Conservation (phyloP, 2,797 vertebrate genomes). For the Salmo trutta region DNA sequence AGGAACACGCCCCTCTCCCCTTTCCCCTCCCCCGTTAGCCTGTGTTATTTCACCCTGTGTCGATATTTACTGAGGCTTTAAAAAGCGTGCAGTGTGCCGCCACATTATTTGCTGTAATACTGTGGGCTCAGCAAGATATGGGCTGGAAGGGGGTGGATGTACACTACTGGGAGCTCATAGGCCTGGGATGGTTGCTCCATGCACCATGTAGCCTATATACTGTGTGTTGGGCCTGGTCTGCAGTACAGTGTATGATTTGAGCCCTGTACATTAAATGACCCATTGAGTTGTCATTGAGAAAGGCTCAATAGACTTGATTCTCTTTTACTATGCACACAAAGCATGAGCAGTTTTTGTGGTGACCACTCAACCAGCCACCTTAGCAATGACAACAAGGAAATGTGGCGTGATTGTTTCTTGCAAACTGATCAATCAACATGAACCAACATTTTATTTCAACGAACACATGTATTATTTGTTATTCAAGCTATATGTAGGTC, state of each 20-base stretch:
- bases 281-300: not conserved
- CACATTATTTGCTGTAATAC: slow-evolving; percentile 62
- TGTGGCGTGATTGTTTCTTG: not conserved
- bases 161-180: slow-evolving; percentile 43
- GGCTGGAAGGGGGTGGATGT: slow-evolving; percentile 34
- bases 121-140: slow-evolving; percentile 60
- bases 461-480: not conserved
- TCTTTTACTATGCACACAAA: not conserved
- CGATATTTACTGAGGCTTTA: slow-evolving; percentile 75
- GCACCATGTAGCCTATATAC: not conserved
- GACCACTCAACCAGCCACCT: not conserved
- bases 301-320: not conserved
- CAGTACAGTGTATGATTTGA: not conserved
- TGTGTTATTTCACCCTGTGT: slow-evolving; percentile 64
- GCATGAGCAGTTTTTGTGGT: not conserved
- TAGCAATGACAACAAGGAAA: not conserved
- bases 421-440: not conserved
- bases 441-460: slow-evolving; percentile 6
- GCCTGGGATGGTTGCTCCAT: slow-evolving; percentile 18
- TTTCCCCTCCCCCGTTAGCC: slow-evolving; percentile 28
- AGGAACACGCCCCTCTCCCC: slow-evolving; percentile 41
- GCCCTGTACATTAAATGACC: not conserved
- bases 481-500: too few relatives aligned
- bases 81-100: slow-evolving; percentile 61
- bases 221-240: not conserved